Base-by-base conservation (phyloP, 2,113 vertebrate species). In the Nothoprocta perdicaria region DNA sequence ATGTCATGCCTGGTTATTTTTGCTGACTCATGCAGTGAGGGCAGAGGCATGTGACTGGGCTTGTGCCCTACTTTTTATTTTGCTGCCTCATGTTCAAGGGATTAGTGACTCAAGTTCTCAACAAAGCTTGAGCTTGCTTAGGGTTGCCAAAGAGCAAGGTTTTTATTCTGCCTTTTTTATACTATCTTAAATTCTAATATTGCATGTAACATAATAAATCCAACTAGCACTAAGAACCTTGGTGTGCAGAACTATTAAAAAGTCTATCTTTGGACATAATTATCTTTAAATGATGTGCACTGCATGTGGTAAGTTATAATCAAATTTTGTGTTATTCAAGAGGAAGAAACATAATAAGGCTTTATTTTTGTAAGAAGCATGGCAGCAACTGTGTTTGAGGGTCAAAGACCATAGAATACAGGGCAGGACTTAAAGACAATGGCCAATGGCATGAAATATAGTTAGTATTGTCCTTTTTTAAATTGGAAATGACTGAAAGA, bases 1-100 rank as follows among this genome's bases (percentile, higher is more conserved):
- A 60, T 9, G 6, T 10, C 14, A 45, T 6, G 1, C 0, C 4
- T 13, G 1, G 0, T 40, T 66, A 7, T 13, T 4, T 69, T 77
- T 35, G 5, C 29, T 84, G 26, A 27, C 10, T 63, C 73, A 10
- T 40, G 8, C 27, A 77, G 5, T 22, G 10, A 19, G 23, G 10
- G 2, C 7, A 58, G 17, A 66, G 77, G 74, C 10, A 22, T 9
- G 3, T 40, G 73, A 2, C 21, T 61, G 19, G 8, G 13, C 48
- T 60, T 76, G 10, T 41, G 63, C 9, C 65, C 74, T 68, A 12
- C 12, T 10, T 14, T 4, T 3, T 58, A 3, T 80, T 81, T 77
- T 6, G 1, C 0, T 16, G 1, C 4, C 12, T 80, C 60, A 29
- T 58, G 19, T 10, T 86, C 43, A 83, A 69, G 9, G 7, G 21